These are phyloP conservation scores for Montifringilla adamsi DNA, from an alignment of 2,113 vertebrate genomes.

Conservation along the genomic window DNA sequence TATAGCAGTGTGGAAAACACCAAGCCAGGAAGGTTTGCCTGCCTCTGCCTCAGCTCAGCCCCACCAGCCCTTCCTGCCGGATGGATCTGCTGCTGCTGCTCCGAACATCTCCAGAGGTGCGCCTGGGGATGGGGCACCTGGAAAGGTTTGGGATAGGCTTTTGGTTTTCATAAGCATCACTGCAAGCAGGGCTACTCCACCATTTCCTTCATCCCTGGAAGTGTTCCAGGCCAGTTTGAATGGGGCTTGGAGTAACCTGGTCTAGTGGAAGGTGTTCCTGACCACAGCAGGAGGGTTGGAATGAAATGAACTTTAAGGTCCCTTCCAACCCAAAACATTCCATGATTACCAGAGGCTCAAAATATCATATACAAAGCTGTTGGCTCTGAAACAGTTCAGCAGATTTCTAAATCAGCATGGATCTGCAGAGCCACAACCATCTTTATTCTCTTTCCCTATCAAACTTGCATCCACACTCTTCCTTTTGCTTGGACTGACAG, in stretches of 20 bases:
- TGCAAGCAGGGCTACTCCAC: not conserved
- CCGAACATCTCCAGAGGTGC: not conserved
- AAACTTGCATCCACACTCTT: rapidly evolving
- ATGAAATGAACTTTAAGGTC: not conserved
- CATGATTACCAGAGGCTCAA: not conserved
- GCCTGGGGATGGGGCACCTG: not conserved
- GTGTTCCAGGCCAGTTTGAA: not conserved
- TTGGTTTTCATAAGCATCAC: not conserved
- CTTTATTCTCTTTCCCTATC: not conserved
- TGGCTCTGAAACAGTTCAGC: not conserved
- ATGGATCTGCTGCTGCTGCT: not conserved
- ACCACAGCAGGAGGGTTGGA: not conserved
- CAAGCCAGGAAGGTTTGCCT: not conserved
- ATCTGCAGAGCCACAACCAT: not conserved
- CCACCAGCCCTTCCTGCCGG: not conserved
- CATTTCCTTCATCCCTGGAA: not conserved
- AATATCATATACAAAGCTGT: not conserved
- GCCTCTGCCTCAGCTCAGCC: not conserved
- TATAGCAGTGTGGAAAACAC: slow-evolving; percentile 82
- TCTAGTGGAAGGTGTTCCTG: not conserved
- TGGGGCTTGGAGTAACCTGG: not conserved
- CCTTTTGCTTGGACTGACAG: not conserved
- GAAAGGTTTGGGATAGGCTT: not conserved
- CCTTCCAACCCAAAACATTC: not conserved
- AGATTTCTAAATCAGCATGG: not conserved